Evolutionary conservation across 2,113 vertebrate species (phyloP).

Genomic region (Phalacrocorax pelagicus): DNA sequence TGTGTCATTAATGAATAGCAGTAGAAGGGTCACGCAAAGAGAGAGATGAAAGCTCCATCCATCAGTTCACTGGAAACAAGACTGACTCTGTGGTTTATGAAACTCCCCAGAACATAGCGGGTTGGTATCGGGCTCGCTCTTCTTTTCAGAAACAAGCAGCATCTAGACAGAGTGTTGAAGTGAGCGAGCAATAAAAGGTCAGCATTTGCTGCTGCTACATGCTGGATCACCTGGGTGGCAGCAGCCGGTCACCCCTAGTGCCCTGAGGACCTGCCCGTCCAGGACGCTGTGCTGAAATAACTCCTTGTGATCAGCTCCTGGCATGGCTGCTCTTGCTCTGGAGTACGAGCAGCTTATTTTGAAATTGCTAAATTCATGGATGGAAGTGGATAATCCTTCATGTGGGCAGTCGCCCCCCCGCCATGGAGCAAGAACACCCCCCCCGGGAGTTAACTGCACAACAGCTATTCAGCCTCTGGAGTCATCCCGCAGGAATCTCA

Average conservation of each 20-base stretch:
- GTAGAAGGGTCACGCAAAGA: background rate
- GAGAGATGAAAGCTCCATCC: conserved; percentile 13
- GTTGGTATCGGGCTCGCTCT: background rate
- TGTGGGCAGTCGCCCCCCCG: rapidly evolving
- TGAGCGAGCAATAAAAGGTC: rapidly evolving
- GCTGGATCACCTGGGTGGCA: background rate
- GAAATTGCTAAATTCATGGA: background rate
- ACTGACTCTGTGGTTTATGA: background rate
- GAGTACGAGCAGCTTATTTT: background rate
- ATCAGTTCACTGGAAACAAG: background rate
- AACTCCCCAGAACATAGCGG: background rate
- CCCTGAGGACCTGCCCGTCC: background rate
- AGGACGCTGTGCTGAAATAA: background rate
- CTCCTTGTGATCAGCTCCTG: background rate
- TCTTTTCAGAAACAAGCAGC: background rate
- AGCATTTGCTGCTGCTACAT: rapidly evolving
- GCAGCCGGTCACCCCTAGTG: background rate
- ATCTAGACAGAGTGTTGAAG: background rate
- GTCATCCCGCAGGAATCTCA: background rate
- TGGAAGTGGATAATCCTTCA: background rate
- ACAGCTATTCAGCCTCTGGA: rapidly evolving
- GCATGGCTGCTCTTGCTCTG: background rate
- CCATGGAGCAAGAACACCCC: background rate
- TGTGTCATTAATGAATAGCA: background rate
- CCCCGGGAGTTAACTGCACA: background rate